Evolutionary conservation across 2,797 vertebrate genomes (phyloP).

Genomic region (Parotocinclus haroldoi): DNA sequence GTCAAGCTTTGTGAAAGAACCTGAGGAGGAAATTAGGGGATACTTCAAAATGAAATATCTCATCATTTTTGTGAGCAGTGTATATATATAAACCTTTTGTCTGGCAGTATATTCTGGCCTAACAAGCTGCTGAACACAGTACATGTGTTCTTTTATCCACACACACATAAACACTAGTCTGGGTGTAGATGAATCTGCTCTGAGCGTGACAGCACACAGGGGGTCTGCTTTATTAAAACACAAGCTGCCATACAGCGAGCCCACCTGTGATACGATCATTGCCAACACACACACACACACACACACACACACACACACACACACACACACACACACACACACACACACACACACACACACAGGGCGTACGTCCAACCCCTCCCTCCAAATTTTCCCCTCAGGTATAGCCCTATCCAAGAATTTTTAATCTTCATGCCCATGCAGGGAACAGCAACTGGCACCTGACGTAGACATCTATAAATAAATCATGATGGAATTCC

Average conservation of each 20-base stretch:
- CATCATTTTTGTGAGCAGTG: too few relatives aligned
- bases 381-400: slow-evolving; percentile 32
- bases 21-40: too few relatives aligned
- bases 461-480: slow-evolving; percentile 37
- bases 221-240: slow-evolving; percentile 42
- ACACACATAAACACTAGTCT: too few relatives aligned
- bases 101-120: not conserved
- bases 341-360: slow-evolving; percentile 27
- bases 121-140: not conserved
- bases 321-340: slow-evolving; percentile 27
- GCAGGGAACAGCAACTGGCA: not conserved
- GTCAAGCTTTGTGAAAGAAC: too few relatives aligned
- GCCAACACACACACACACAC: slow-evolving; percentile 21
- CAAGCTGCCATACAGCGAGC: slow-evolving; percentile 22
- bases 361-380: not conserved
- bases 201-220: slow-evolving; percentile 38
- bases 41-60: too few relatives aligned
- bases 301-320: slow-evolving; percentile 20
- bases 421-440: slow-evolving; percentile 23
- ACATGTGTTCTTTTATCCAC: not conserved
- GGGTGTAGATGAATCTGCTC: slow-evolving; percentile 20
- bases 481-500: slow-evolving; percentile 36
- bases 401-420: slow-evolving; percentile 22
- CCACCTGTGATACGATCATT: slow-evolving; percentile 22
- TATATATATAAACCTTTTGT: not conserved